Evolutionary conservation across 2,888 invertebrate genomes (phyloP).

Genomic region (Coenonympha glycerion): DNA sequence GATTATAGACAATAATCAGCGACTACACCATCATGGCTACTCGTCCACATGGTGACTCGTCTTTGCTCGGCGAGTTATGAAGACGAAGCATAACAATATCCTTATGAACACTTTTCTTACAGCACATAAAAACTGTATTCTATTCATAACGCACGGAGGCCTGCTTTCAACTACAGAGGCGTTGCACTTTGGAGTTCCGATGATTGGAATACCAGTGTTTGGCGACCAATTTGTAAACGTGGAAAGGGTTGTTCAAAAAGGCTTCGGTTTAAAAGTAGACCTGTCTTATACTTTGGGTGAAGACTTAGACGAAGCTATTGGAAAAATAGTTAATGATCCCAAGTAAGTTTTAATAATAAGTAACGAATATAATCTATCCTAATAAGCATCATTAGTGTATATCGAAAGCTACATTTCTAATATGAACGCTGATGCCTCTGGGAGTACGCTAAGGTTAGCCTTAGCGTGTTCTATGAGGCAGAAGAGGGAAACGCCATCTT

Average conservation of each 20-base stretch:
- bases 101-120: conserved; percentile 29
- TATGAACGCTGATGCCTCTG: too few relatives aligned
- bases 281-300: conserved; percentile 35
- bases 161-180: conserved; percentile 50
- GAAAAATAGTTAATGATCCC: conserved; percentile 37
- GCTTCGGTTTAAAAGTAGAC: conserved; percentile 39
- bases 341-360: conserved; percentile 34
- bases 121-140: conserved; percentile 54
- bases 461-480: too few relatives aligned
- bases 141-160: conserved; percentile 62
- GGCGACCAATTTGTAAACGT: conserved; percentile 53
- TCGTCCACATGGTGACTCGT: too few relatives aligned
- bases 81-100: too few relatives aligned
- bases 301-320: conserved; percentile 40
- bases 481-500: too few relatives aligned
- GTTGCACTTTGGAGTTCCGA: conserved; percentile 47
- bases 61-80: too few relatives aligned
- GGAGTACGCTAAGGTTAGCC: too few relatives aligned
- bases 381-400: too few relatives aligned
- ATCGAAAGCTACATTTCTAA: too few relatives aligned
- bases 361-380: too few relatives aligned
- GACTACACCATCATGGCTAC: too few relatives aligned
- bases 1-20: too few relatives aligned
- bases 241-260: conserved; percentile 40
- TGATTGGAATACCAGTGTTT: conserved; percentile 53